phyloP scores from a whole-genome alignment of 2,888 invertebrate species.

The Dyspetes luteomarginatus region DNA sequence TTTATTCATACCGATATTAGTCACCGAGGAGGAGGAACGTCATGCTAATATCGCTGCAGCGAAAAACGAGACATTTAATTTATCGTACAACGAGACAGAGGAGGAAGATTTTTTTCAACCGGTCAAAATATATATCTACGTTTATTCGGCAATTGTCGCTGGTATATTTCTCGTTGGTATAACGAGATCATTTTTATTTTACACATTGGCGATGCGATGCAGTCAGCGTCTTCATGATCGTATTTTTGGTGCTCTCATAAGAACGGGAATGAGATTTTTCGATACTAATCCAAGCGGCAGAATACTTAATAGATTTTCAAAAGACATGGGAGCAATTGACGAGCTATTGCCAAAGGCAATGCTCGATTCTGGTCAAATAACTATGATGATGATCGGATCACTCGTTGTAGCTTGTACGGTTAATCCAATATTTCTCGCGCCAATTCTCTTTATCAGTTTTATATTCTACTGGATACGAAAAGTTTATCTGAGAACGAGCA shows the following conservation, averaged over 20 bases:
- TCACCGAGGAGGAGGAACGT: slow-evolving; percentile 85
- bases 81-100: slow-evolving; percentile 19
- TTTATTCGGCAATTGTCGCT: slow-evolving; percentile 86
- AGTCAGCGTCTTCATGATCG: slow-evolving; percentile 85
- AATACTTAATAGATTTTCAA: slow-evolving; percentile 92
- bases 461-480: slow-evolving; percentile 86
- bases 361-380: slow-evolving; percentile 85
- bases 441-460: slow-evolving; percentile 85
- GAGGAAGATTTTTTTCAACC: slow-evolving; percentile 71
- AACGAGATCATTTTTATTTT: slow-evolving; percentile 81
- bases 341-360: slow-evolving; percentile 88
- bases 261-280: slow-evolving; percentile 89
- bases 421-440: slow-evolving; percentile 86
- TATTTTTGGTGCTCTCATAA: slow-evolving; percentile 85
- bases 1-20: slow-evolving; percentile 86
- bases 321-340: slow-evolving; percentile 92
- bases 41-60: slow-evolving; percentile 26
- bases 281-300: slow-evolving; percentile 93
- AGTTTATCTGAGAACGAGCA: slow-evolving; percentile 88
- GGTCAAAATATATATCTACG: slow-evolving; percentile 85
- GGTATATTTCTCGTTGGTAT: slow-evolving; percentile 81
- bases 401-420: slow-evolving; percentile 87
- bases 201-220: slow-evolving; percentile 83
- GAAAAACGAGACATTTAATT: slow-evolving; percentile 37
- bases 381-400: slow-evolving; percentile 84